Evolutionary conservation across 1,140 invertebrate species (phyloP).

Genomic region (Danaus melanippus): DNA sequence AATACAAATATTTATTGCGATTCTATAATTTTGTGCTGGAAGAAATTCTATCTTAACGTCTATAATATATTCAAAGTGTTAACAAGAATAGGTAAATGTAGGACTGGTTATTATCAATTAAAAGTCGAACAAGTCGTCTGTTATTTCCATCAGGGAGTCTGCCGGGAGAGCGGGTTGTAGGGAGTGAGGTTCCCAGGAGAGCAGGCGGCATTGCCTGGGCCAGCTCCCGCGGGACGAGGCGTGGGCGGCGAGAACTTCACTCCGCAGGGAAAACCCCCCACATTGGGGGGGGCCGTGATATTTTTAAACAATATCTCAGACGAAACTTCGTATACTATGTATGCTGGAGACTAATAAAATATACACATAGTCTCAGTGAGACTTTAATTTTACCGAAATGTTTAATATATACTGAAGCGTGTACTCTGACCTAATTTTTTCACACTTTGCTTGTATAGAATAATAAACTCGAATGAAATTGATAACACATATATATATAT

Average conservation of each 20-base stretch:
- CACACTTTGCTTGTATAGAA: too few species aligned
- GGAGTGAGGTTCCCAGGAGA: constrained; percentile 42
- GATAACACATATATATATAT: too few species aligned
- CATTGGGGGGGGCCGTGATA: constrained; percentile 53
- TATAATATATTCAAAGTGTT: too few species aligned
- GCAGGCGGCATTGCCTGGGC: constrained; percentile 57
- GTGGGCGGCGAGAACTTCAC: constrained; percentile 60
- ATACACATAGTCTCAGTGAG: too few species aligned
- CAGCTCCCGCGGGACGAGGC: constrained; percentile 49
- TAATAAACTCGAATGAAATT: too few species aligned
- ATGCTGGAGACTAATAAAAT: constrained; percentile 6
- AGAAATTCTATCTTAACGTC: neutral
- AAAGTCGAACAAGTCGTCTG: constrained; percentile 56
- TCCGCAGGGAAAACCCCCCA: constrained; percentile 49
- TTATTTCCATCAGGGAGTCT: constrained; percentile 49
- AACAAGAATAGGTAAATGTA: too few species aligned
- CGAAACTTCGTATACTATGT: constrained; percentile 20
- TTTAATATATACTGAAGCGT: too few species aligned
- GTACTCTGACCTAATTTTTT: too few species aligned
- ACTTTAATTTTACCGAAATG: too few species aligned
- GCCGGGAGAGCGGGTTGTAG: constrained; percentile 29
- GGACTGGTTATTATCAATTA: constrained; percentile 45
- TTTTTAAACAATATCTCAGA: constrained; percentile 60
- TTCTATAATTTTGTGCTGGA: neutral
- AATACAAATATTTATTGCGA: too few species aligned